Conservation (phyloP, 2,797 vertebrate species). For the Pseudochirops cupreus region DNA sequence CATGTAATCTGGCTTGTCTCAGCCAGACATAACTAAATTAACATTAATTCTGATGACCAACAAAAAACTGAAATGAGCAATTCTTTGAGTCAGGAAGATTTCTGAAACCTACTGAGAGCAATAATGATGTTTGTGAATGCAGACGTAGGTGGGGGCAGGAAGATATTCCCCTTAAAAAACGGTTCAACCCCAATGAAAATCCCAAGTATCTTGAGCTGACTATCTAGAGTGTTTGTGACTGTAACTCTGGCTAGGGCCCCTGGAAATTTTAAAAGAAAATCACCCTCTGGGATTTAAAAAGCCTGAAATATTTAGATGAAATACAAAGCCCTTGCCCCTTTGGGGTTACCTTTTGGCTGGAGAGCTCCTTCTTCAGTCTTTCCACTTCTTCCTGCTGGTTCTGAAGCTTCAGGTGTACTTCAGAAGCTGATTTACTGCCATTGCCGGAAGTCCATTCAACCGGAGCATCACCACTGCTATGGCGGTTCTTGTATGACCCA, state of each 20-base stretch:
- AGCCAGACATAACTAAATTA: not conserved
- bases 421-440: slow-evolving; percentile 83
- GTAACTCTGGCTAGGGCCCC: not conserved
- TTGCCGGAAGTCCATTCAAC: slow-evolving; percentile 84
- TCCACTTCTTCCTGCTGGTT: slow-evolving; percentile 93
- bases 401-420: slow-evolving; percentile 90
- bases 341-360: slow-evolving; percentile 92
- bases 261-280: not conserved
- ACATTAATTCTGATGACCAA: not conserved
- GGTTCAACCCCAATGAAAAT: not conserved
- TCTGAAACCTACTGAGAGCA: not conserved
- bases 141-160: not conserved
- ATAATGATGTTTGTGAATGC: not conserved
- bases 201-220: not conserved
- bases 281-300: not conserved
- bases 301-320: not conserved
- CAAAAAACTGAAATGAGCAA: not conserved
- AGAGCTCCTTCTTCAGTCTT: slow-evolving; percentile 91
- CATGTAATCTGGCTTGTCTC: not conserved
- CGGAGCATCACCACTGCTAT: slow-evolving; percentile 84
- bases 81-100: not conserved
- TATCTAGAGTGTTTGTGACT: not conserved
- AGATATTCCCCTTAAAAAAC: not conserved
- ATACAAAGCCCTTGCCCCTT: no score
- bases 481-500: slow-evolving; percentile 84